These are phyloP conservation scores for Calephelis virginiensis DNA, from an alignment of 1,140 invertebrate species.

Conservation along the genomic window DNA sequence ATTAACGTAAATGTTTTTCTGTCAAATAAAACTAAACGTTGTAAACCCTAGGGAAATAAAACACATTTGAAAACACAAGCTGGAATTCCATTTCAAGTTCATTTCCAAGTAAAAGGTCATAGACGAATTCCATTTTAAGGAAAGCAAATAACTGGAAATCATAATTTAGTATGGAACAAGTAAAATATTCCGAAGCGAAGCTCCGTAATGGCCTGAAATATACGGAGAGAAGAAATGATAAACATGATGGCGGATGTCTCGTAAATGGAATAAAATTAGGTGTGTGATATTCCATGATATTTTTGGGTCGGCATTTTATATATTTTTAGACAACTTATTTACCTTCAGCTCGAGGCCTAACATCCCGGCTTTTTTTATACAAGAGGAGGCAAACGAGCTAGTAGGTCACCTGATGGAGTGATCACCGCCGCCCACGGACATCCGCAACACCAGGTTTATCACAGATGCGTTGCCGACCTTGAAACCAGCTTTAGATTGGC, in stretches of 20 bases:
- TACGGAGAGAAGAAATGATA: constrained; percentile 69
- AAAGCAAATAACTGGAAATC: constrained; percentile 72
- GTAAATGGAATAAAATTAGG: constrained; percentile 71
- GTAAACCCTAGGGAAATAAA: constrained; percentile 2
- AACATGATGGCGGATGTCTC: constrained; percentile 69
- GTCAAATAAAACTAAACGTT: background rate
- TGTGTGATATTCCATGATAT: constrained; percentile 3
- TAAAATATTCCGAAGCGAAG: constrained; percentile 67
- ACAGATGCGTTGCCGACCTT: no score
- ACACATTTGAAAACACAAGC: background rate
- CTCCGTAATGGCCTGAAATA: constrained; percentile 64
- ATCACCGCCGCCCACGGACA: no score
- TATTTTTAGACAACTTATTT: no score
- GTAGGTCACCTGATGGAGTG: no score
- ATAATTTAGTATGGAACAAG: constrained; percentile 74
- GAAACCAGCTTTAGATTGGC: no score
- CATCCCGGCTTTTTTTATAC: no score
- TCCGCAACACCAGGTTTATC: no score
- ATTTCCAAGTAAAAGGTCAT: constrained; percentile 64
- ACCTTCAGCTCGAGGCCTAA: no score
- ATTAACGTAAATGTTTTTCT: background rate
- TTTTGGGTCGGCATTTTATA: background rate
- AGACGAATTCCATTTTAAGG: constrained; percentile 65
- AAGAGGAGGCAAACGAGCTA: no score
- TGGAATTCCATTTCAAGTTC: constrained; percentile 36